These are phyloP conservation scores for Lobophora halterata DNA, from an alignment of 2,888 invertebrate species.

Conservation along the genomic window DNA sequence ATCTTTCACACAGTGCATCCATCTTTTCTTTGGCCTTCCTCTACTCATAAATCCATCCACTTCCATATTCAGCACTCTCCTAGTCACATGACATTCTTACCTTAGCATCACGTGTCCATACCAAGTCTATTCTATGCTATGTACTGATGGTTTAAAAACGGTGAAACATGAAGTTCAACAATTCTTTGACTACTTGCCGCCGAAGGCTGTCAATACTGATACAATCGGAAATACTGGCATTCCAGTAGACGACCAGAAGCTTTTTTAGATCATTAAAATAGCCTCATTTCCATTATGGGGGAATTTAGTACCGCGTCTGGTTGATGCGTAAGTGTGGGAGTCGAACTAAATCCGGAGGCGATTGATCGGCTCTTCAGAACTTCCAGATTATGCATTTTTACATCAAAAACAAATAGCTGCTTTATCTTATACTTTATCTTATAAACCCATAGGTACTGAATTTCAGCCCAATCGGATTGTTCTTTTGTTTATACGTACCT, in stretches of 20 bases:
- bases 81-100: too few relatives aligned
- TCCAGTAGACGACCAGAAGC: constrained; percentile 37
- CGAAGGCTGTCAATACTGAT: constrained; percentile 51
- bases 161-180: constrained; percentile 34
- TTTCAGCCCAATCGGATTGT: too few relatives aligned
- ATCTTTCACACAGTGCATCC: too few relatives aligned
- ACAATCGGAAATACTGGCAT: constrained; percentile 53
- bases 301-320: constrained; percentile 12
- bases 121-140: constrained; percentile 36
- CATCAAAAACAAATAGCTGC: background rate
- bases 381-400: constrained; percentile 4
- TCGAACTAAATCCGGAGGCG: background rate
- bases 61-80: too few relatives aligned
- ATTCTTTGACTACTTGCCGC: constrained; percentile 44
- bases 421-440: too few relatives aligned
- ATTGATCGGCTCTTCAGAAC: constrained; percentile 1
- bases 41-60: too few relatives aligned
- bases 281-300: constrained; percentile 19
- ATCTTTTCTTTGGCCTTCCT: too few relatives aligned
- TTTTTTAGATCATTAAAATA: constrained; percentile 29
- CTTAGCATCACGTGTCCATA: too few relatives aligned
- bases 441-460: too few relatives aligned
- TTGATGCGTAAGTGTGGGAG: constrained; percentile 11
- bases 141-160: constrained; percentile 37
- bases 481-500: too few relatives aligned